Percentiles rank a stretch among this genome's conserved stretches.
phyloP scores from a whole-genome alignment of 2,797 vertebrate species.

The Acrocephalus scirpaceus region DNA sequence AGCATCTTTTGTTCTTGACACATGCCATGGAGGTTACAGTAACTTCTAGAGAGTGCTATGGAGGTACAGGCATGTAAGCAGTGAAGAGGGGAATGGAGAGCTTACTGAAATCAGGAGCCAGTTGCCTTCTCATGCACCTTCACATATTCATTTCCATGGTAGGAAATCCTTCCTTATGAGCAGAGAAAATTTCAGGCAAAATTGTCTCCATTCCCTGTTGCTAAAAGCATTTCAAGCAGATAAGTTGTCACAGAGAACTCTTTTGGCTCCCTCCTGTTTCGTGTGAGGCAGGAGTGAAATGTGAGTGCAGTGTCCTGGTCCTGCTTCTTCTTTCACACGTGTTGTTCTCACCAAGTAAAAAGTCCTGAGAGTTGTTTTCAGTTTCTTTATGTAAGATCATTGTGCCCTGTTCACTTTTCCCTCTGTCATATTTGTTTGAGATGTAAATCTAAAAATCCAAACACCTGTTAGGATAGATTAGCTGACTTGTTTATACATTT shows the following conservation, averaged over 20 bases:
- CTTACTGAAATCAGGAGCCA: not conserved
- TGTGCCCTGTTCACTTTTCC: not conserved
- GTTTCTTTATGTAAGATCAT: not conserved
- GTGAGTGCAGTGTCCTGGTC: not conserved
- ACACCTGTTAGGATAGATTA: not conserved
- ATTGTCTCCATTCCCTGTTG: not conserved
- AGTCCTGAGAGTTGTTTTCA: not conserved
- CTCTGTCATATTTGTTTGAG: not conserved
- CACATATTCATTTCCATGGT: not conserved
- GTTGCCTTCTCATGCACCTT: not conserved
- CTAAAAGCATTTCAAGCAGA: not conserved
- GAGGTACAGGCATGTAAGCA: not conserved
- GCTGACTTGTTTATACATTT: not conserved
- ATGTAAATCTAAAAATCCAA: not conserved
- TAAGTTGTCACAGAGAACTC: not conserved
- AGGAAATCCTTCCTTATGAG: not conserved
- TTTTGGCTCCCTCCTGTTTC: not conserved
- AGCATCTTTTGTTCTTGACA: not conserved
- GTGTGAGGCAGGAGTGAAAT: not conserved
- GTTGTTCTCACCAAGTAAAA: not conserved
- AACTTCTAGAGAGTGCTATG: not conserved
- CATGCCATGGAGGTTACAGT: not conserved
- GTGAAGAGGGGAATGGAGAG: not conserved
- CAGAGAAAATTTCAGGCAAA: not conserved
- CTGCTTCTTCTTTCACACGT: not conserved